phyloP scores from a whole-genome alignment of 1,140 invertebrate species.

The Kradibia gibbosae region DNA sequence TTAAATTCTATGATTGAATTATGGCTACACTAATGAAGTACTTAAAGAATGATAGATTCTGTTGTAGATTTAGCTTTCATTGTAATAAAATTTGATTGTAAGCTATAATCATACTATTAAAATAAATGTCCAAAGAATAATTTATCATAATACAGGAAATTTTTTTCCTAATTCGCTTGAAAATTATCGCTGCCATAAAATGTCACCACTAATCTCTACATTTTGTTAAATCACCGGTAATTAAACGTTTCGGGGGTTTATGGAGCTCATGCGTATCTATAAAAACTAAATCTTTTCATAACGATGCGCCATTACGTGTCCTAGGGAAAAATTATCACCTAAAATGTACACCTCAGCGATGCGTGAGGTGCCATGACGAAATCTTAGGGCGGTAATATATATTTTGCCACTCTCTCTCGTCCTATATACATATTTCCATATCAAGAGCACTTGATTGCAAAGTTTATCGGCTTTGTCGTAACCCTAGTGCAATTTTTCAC shows the following conservation, averaged over 20 bases:
- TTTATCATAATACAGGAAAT: neutral
- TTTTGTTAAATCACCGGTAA: neutral
- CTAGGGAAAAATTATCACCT: neutral
- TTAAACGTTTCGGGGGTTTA: neutral
- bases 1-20: neutral
- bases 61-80: too few species aligned
- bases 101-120: neutral
- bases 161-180: neutral
- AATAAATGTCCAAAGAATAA: neutral
- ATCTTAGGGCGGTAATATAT: neutral
- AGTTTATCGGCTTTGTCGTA: slow-evolving; percentile 48
- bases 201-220: neutral
- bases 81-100: neutral
- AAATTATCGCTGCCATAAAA: neutral
- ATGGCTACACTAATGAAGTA: neutral
- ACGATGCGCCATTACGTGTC: neutral
- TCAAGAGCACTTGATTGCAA: slow-evolving; percentile 48
- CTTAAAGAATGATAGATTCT: neutral
- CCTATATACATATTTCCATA: slow-evolving; percentile 41
- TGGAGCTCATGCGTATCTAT: neutral
- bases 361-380: neutral
- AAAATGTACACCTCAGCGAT: neutral
- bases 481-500: slow-evolving; percentile 32
- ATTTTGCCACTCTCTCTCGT: neutral
- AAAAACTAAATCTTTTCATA: neutral